Evolutionary conservation across 2,113 vertebrate genomes (phyloP), one percentile per base, ranked within the genome.

Genomic region (Garra rufa): DNA sequence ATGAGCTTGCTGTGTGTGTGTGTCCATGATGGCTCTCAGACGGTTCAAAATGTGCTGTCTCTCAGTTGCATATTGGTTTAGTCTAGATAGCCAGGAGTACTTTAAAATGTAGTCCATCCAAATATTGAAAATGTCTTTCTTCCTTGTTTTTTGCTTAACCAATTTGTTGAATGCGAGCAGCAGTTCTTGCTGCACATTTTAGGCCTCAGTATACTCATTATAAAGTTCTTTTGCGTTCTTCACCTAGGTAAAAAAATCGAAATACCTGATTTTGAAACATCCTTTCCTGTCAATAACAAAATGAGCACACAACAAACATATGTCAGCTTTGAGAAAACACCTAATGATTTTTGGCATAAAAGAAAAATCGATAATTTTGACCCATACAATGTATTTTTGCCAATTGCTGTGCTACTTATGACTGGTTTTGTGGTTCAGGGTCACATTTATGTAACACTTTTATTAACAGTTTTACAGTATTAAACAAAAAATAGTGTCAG

Each of bases 21-120:
- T 55, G 79, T 24, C 26, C 78, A 34, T 34, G 78, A 57, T 57
- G 52, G 75, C 75, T 55, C 50, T 77, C 75, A 57, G 48, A 34
- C 78, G 52, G 63, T 70, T 81, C 63, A 17, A 52, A 81, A 81
- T 52, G 30, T 1, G 21, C 26, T 67, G 43, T 48, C 41, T 69
- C 50, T 50, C 24, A 50, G 2, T 50, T 55, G 44, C 46, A 41
- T 65, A 24, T 70, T 15, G 8, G 11, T 50, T 70, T 48, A 30
- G 41, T 80, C 43, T 17, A 8, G 26, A 38, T 30, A 24, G 8
- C 46, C 15, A 38, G 1, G 9, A 41, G 63, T 44, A 65, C 65
- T 65, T 67, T 28, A 28, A 67, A 80, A 28, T 75, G 1, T 19
- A 17, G 73, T 19, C 44, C 43, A 10, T 75, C 3, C 15, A 17